Evolutionary conservation across 2,797 vertebrate genomes (phyloP), one percentile per base, ranked within the genome.

Genomic region (Rhyacichthys aspro): DNA sequence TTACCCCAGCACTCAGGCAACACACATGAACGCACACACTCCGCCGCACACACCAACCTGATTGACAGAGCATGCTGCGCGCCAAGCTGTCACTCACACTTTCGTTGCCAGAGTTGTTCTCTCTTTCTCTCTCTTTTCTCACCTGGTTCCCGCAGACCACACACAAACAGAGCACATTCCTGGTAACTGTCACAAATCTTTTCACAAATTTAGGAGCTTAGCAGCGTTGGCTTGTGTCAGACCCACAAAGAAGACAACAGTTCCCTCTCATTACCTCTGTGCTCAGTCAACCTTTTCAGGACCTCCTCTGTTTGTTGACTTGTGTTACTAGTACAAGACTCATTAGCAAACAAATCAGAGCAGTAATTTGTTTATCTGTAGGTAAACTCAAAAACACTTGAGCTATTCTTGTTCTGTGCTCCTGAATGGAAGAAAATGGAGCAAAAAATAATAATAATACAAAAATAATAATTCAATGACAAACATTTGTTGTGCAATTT

Each of bases 61-160:
- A 85, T 77, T 88, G 78, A 85, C 77, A 69, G 79, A 62, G 66
- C 82, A 63, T 43, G 67, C 83, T 67, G 81, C 49, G 67, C 44
- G 62, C 81, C 69, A 34, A 68, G 83, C 83, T 79, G 88, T 78
- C 86, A 85, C 61, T 88, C 83, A 82, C 79, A 70, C 81, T 63
- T 67, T 16, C 47, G 44, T 63, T 74, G 70, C 37, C 28, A 45
- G 43, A 55, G 56, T 62, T 18, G 45, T 18, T 45, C 63, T 50
- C 28, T 39, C 55, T 50, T 28, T 23, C 32, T 65, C 17, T 52
- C 53, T 44, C 15, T 7, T 43, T 56, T 42, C 50, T 33, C 3
- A 6, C 39, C 61, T 55, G 33, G 18, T 59, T 46, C 38, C 15
- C 33, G 50, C 57, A 57, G 42, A 28, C 37, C 45, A 28, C 65